Conservation (phyloP, 1,140 invertebrate species). For the Dufourea novaeangliae region DNA sequence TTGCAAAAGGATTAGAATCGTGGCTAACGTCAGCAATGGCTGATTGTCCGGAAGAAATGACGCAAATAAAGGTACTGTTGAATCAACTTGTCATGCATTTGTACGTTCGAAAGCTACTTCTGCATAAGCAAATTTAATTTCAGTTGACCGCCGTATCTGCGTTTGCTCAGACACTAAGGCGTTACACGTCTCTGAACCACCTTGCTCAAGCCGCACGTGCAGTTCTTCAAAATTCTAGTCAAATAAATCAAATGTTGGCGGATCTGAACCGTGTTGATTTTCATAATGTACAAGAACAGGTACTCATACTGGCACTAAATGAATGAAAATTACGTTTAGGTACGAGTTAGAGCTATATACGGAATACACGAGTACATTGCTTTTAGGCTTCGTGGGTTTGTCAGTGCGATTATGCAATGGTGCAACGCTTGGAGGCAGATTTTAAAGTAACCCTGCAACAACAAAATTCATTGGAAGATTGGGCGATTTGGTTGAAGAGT, state of each 20-base stretch:
- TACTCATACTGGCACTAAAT: slow-evolving; percentile 63
- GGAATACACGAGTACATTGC: background rate
- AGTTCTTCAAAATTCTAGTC: slow-evolving; percentile 96
- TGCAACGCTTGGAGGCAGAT: slow-evolving; percentile 94
- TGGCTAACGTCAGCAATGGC: slow-evolving; percentile 94
- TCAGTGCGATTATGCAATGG: slow-evolving; percentile 94
- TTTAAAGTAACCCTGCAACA: slow-evolving; percentile 96
- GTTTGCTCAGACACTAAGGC: slow-evolving; percentile 95
- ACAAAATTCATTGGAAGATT: slow-evolving; percentile 97
- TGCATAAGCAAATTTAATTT: background rate
- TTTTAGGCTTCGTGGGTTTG: slow-evolving; percentile 96
- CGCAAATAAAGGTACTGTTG: slow-evolving; percentile 89
- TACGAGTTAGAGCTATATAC: background rate
- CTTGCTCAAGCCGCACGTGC: slow-evolving; percentile 97
- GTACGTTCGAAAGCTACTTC: background rate
- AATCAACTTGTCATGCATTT: background rate
- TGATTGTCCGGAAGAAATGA: slow-evolving; percentile 92
- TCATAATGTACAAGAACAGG: slow-evolving; percentile 95
- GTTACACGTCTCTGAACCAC: slow-evolving; percentile 99
- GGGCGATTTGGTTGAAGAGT: slow-evolving; percentile 97
- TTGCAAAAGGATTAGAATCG: slow-evolving; percentile 94
- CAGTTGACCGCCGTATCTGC: slow-evolving; percentile 91
- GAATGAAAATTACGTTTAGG: background rate
- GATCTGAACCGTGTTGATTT: slow-evolving; percentile 99
- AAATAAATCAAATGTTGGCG: slow-evolving; percentile 98